Base-by-base conservation (phyloP, 2,888 invertebrate species). In the Sisyra nigra region DNA sequence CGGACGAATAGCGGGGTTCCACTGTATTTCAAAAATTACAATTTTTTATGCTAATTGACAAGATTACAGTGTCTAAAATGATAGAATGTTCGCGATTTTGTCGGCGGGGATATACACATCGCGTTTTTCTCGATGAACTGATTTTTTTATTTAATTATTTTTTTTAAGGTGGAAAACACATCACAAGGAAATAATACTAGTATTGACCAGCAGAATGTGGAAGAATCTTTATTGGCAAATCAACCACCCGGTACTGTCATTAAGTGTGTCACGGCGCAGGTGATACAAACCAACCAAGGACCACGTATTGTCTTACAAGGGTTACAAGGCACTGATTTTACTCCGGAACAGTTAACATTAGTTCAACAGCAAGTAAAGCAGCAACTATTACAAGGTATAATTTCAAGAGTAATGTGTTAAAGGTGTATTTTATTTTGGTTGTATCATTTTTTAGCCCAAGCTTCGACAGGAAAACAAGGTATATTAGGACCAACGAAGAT, bases 301-400 rank as follows among this genome's bases (percentile, higher is more conserved):
- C 87, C 88, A 3, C 74, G 86, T 52, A 88, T 89, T 51, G 84
- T 89, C 9, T 62, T 89, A 42, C 87, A 88, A 59, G 88, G 88
- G 8, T 64, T 88, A 18, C 82, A 85, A 49, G 85, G 86, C 1
- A 80, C 84, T 46, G 81, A 85, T 50, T 78, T 89, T 50, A 81
- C 86, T 0, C 80, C 78, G 2, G 82, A 84, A 49, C 88, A 89
- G 59, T 60, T 88, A 51, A 75, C 80, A 3, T 71, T 85, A 45
- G 84, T 89, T 1, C 87, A 89, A 54, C 83, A 86, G 51, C 88
- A 89, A 68, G 87, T 89, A 13, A 88, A 88, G 59, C 86, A 87
- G 54, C 88, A 89, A 57, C 63, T 88, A 41, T 65, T 87, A 41
- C 87, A 86, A 77, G 85, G 85, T 86, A 60, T n/a, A n/a, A n/a